Evolutionary conservation across 2,888 invertebrate species (phyloP), one percentile per base, ranked within the genome.

Genomic region (Malacosoma neustria): DNA sequence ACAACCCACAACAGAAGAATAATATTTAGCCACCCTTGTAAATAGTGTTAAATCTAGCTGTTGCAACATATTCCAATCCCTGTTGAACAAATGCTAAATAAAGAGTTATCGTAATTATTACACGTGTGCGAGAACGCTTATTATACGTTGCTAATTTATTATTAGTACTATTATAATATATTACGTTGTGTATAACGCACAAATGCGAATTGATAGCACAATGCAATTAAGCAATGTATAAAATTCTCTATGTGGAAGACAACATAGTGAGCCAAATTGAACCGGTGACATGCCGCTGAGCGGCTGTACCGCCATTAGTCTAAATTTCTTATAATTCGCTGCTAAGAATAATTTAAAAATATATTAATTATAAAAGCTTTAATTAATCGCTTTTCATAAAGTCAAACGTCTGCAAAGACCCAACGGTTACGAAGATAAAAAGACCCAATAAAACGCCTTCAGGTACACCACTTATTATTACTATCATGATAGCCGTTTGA

Each of bases 1-100:
- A n/a, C n/a, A 73, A 30, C 61, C 72, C 29, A 54, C 69, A 34
- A 58, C 81, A 51, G 85, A 85, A 59, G 87, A 86, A 86, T 86
- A 85, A 80, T 84, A 84, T 82, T 76, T 86, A 68, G 84, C 82
- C 76, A 67, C 75, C 51, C 61, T 84, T 82, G 84, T 84, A 82
- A 75, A 84, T 82, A 84, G 70, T 53, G 69, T 84, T 62, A 80
- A 61, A 63, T 67, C 68, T 60, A 75, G 73, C 57, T 84, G 82
- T 65, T 70, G 63, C 64, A 76, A 68, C 56, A 72, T 82, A 69
- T 72, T 77, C 49, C 62, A 71, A 52, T 72, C 80, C 43, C 49
- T 84, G 50, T 48, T 80, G 61, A 75, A 69, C 47, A 81, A 77
- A 61, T 64, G 57, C 61, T 77, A 69, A 72, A 57, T 43, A 49